These are phyloP conservation scores for Thermophis baileyi DNA, from an alignment of 2,113 vertebrate genomes.

Conservation along the genomic window DNA sequence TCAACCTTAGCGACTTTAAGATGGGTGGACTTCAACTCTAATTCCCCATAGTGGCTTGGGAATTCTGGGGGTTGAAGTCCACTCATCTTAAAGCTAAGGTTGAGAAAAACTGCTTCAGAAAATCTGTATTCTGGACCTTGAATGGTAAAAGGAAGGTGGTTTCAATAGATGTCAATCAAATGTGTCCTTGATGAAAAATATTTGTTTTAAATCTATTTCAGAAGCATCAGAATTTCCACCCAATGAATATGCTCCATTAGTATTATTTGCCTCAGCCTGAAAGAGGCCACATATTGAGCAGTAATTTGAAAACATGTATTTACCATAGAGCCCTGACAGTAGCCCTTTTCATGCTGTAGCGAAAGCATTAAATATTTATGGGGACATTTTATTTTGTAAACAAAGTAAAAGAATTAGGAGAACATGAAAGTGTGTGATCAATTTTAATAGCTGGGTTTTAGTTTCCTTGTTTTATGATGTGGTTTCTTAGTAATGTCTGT, in stretches of 20 bases:
- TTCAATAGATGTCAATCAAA: neutral
- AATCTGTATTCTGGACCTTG: neutral
- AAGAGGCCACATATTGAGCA: neutral
- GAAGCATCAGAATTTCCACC: neutral
- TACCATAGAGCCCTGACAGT: constrained; percentile 50
- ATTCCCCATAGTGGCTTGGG: neutral
- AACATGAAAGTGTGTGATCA: constrained; percentile 59
- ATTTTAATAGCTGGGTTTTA: constrained; percentile 57
- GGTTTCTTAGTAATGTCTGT: constrained; percentile 27
- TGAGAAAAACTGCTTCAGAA: neutral
- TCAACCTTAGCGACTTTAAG: neutral
- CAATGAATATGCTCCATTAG: neutral
- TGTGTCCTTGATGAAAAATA: neutral
- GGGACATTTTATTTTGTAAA: constrained; percentile 69
- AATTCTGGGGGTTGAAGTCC: neutral
- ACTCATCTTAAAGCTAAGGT: neutral
- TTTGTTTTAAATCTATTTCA: neutral
- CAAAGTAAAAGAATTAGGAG: constrained; percentile 66
- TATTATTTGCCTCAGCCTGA: constrained; percentile 1
- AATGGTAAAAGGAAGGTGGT: neutral
- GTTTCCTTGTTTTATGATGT: constrained; percentile 58
- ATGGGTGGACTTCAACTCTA: neutral
- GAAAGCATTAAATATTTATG: constrained; percentile 71
- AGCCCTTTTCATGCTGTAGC: constrained; percentile 61
- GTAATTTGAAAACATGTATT: constrained; percentile 27